Evolutionary conservation across 2,797 vertebrate species (phyloP).

Genomic region (Xiphophorus birchmanni): DNA sequence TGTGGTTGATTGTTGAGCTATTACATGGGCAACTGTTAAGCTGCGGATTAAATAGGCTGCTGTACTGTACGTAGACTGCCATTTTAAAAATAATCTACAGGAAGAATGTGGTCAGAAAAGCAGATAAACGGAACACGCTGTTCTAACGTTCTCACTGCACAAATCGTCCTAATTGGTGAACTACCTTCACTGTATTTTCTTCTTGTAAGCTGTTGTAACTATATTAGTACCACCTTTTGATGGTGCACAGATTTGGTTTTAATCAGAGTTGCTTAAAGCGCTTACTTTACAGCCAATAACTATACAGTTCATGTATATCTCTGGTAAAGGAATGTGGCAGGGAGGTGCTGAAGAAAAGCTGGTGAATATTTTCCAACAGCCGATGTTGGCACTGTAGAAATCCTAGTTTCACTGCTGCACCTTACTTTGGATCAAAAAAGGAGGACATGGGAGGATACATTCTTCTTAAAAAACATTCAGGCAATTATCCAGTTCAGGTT

Average conservation of each 20-base stretch:
- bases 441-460: background rate
- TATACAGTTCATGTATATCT: slow-evolving; percentile 37
- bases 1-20: slow-evolving; percentile 48
- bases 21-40: slow-evolving; percentile 42
- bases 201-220: slow-evolving; percentile 53
- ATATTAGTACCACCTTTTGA: slow-evolving; percentile 65
- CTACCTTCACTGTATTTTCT: slow-evolving; percentile 56
- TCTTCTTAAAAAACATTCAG: background rate
- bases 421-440: background rate
- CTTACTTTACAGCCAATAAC: slow-evolving; percentile 41
- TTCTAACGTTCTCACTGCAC: slow-evolving; percentile 69
- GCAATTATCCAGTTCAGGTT: background rate
- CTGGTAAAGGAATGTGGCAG: slow-evolving; percentile 39
- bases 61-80: slow-evolving; percentile 71
- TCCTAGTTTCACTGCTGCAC: slow-evolving; percentile 24
- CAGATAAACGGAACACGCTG: slow-evolving; percentile 40
- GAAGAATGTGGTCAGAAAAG: slow-evolving; percentile 64
- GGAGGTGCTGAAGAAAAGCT: slow-evolving; percentile 8
- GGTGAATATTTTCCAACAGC: slow-evolving; percentile 22
- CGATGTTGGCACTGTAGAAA: slow-evolving; percentile 43
- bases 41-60: slow-evolving; percentile 56
- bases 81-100: slow-evolving; percentile 44
- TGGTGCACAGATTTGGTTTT: slow-evolving; percentile 62
- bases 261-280: slow-evolving; percentile 40
- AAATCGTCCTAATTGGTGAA: slow-evolving; percentile 62